phyloP scores from a whole-genome alignment of 2,797 vertebrate species.

The Rhinatrema bivittatum region DNA sequence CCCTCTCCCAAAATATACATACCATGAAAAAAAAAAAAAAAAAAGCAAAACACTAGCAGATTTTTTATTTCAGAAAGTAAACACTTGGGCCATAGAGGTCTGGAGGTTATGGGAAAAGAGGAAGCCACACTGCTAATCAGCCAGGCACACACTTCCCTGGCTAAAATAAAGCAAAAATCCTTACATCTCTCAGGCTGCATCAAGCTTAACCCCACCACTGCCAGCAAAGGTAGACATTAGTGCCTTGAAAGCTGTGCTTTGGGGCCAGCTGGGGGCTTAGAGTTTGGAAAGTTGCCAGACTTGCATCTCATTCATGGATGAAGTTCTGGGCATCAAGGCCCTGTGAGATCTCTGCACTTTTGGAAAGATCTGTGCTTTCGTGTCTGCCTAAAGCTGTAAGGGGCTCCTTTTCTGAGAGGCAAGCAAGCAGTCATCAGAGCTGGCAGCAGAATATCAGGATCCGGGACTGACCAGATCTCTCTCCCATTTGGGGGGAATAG shows the following conservation, averaged over 20 bases:
- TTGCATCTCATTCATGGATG: no score
- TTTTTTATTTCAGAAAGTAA: constrained; percentile 98
- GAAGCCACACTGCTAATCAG: constrained; percentile 98
- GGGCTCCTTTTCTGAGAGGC: no score
- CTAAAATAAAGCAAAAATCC: constrained; percentile 71
- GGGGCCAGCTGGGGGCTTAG: background rate
- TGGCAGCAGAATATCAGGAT: no score
- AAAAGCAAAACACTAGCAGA: constrained; percentile 78
- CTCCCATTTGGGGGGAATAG: no score
- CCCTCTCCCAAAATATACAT: constrained; percentile 61
- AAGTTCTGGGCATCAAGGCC: no score
- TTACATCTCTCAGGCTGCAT: constrained; percentile 33
- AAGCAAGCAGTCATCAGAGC: no score
- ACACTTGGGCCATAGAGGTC: constrained; percentile 93
- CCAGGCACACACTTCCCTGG: constrained; percentile 89
- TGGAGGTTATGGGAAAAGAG: constrained; percentile 99
- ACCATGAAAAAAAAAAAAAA: constrained; percentile 60
- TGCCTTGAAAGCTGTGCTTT: background rate
- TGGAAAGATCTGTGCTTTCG: no score
- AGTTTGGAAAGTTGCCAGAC: constrained; percentile 6
- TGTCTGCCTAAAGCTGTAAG: no score
- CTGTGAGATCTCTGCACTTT: no score
- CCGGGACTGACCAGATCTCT: no score
- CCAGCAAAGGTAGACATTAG: constrained; percentile 28
- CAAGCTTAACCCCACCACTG: constrained; percentile 51